Conservation (phyloP, 2,797 vertebrate genomes). For the Pseudochirops corinnae region DNA sequence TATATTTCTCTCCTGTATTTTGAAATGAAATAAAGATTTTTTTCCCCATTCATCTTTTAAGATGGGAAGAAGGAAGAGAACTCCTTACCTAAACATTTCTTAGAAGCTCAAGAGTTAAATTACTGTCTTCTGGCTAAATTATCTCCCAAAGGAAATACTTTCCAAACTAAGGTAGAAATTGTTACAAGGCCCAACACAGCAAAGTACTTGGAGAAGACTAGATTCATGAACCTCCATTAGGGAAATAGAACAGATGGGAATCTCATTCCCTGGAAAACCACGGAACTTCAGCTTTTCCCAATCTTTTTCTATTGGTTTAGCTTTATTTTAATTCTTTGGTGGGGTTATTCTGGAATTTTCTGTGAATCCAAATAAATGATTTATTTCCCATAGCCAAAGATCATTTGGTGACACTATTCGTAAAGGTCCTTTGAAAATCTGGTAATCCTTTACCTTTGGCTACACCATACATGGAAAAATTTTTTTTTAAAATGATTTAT, state of each 20-base stretch:
- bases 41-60: slow-evolving; percentile 22
- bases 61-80: slow-evolving; percentile 34
- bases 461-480: neutral
- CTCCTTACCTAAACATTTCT: neutral
- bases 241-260: neutral
- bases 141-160: neutral
- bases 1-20: slow-evolving; percentile 37
- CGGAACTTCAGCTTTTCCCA: neutral
- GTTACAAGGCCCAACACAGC: neutral
- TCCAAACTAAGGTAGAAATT: neutral
- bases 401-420: neutral
- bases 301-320: neutral
- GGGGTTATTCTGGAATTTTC: neutral
- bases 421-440: neutral
- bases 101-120: slow-evolving; percentile 34
- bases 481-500: neutral
- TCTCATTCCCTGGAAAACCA: neutral
- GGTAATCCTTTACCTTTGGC: neutral
- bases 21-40: slow-evolving; percentile 46
- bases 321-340: neutral
- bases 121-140: neutral
- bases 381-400: neutral
- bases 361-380: neutral
- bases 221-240: neutral
- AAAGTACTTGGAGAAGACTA: neutral